phyloP scores from a whole-genome alignment of 2,797 vertebrate genomes.

The Todus mexicanus region DNA sequence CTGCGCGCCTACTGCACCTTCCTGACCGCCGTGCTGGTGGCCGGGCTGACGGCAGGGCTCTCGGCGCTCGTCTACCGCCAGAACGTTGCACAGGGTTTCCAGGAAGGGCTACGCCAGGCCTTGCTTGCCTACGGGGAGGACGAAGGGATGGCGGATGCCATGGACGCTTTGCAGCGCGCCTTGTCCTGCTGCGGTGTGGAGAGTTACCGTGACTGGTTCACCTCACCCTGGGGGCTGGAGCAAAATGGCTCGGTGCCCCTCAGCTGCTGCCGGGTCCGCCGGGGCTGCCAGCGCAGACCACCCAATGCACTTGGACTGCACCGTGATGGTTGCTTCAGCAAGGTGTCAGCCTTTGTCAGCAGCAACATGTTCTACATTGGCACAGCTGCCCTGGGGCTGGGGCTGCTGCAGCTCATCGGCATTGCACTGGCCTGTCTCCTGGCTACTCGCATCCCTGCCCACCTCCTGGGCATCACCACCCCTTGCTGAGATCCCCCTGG shows the following conservation, averaged over 20 bases:
- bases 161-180: slow-evolving; percentile 84
- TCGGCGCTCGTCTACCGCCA: slow-evolving; percentile 85
- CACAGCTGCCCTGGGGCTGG: slow-evolving; percentile 81
- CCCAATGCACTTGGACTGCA: slow-evolving; percentile 71
- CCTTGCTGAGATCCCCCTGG: neutral
- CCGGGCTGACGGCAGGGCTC: slow-evolving; percentile 81
- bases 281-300: slow-evolving; percentile 79
- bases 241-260: slow-evolving; percentile 80
- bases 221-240: slow-evolving; percentile 80
- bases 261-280: slow-evolving; percentile 84
- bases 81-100: slow-evolving; percentile 84
- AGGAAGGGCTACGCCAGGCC: slow-evolving; percentile 79
- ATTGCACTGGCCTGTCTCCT: slow-evolving; percentile 82
- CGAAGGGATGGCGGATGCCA: slow-evolving; percentile 79
- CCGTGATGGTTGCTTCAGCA: slow-evolving; percentile 83
- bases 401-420: slow-evolving; percentile 80
- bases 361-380: slow-evolving; percentile 80
- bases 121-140: slow-evolving; percentile 82
- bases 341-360: slow-evolving; percentile 79
- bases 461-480: neutral
- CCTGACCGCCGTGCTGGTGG: slow-evolving; percentile 78
- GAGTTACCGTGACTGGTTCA: slow-evolving; percentile 86
- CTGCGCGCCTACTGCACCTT: slow-evolving; percentile 84
- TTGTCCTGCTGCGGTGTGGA: slow-evolving; percentile 86
- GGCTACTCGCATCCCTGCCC: slow-evolving; percentile 70